Percentiles rank a stretch among this genome's conserved stretches.
Evolutionary conservation across 2,113 vertebrate genomes (phyloP).

Genomic region (Tragelaphus imberbis): DNA sequence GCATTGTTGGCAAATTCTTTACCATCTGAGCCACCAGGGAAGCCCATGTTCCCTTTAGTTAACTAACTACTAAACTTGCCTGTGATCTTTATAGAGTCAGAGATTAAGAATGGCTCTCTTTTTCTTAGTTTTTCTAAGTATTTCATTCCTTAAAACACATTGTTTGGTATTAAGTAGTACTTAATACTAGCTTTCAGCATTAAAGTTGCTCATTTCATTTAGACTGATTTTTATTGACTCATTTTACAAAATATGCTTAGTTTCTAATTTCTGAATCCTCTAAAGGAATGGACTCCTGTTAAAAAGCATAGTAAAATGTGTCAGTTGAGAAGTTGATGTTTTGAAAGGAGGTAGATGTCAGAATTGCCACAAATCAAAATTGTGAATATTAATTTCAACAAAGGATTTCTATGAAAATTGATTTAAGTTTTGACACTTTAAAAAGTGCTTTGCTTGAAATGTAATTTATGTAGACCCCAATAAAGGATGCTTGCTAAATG

Average conservation of each 20-base stretch:
- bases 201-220: conserved; percentile 18
- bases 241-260: conserved; percentile 1
- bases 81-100: not conserved
- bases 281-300: not conserved
- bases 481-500: not conserved
- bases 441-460: not conserved
- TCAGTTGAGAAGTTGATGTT: not conserved
- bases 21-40: not conserved
- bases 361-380: not conserved
- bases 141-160: not conserved
- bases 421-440: not conserved
- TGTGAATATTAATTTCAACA: not conserved
- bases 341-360: not conserved
- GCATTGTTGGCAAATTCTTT: not conserved
- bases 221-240: conserved; percentile 37
- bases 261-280: conserved; percentile 28
- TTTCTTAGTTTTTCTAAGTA: conserved; percentile 1
- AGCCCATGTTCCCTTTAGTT: not conserved
- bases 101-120: not conserved
- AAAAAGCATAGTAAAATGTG: not conserved
- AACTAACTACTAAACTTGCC: not conserved
- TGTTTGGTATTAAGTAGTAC: not conserved
- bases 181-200: not conserved
- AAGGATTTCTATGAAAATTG: not conserved
- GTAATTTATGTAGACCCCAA: not conserved